A percentile compares a stretch with the other conserved stretches of the same genome.
phyloP scores from a whole-genome alignment of 2,113 vertebrate species.

The Formicarius rufipectus region DNA sequence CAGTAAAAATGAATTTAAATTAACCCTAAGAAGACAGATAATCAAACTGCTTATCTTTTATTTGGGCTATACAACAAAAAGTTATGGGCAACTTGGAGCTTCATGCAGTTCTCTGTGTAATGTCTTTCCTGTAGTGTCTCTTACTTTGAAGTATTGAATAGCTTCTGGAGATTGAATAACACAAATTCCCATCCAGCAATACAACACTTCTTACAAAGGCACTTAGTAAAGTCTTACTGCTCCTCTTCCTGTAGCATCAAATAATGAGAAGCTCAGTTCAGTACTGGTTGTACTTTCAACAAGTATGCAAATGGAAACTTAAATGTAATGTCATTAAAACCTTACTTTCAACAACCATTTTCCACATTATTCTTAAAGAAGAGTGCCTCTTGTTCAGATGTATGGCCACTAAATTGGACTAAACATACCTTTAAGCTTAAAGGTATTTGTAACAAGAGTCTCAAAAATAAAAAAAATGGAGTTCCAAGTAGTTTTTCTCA shows the following conservation, averaged over 20 bases:
- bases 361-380: neutral
- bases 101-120: neutral
- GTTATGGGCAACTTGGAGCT: neutral
- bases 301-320: neutral
- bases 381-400: neutral
- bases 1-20: neutral
- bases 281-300: neutral
- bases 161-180: neutral
- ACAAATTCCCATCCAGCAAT: neutral
- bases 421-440: neutral
- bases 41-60: neutral
- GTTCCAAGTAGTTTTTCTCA: neutral
- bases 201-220: neutral
- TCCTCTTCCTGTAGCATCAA: neutral
- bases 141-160: neutral
- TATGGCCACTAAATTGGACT: neutral
- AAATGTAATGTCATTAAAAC: neutral
- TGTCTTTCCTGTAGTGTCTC: neutral
- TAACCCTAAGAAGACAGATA: neutral
- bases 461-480: neutral
- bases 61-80: neutral
- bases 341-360: neutral
- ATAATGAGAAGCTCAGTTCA: neutral
- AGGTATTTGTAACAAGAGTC: neutral
- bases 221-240: neutral